Evolutionary conservation across 2,797 vertebrate genomes (phyloP), one percentile per base, ranked within the genome.

Genomic region (Glossophaga mutica): DNA sequence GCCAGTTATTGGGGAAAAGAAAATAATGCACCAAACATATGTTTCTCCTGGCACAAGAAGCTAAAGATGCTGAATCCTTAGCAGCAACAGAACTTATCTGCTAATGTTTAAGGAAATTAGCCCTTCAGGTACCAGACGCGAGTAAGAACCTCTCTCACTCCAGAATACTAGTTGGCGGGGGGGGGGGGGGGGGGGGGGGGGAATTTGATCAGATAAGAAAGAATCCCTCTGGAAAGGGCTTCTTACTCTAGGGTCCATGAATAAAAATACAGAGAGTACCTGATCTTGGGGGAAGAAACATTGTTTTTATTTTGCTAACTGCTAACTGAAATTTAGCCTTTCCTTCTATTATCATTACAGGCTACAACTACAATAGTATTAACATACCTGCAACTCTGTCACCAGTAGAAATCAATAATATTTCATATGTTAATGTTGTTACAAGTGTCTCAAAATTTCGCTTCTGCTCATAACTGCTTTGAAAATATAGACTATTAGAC

Each of bases 21-120:
- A 90, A 94, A 90, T 67, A 94, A 81, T 71, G 16, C 34, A 82
- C 48, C 8, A 52, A 86, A 70, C 44, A 74, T 59, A 86, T 21
- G 37, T 92, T 77, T 85, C 39, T 73, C 46, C 92, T 90, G 59
- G 84, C 44, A 79, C 57, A 95, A 96, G 59, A 46, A 37, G 52
- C 55, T 70, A 39, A 92, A 90, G 62, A 89, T 34, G 39, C 6
- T 42, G 37, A 55, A 42, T 18, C 2, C 57, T n/a, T 4, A 42
- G 32, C 57, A 19, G 26, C 8, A 74, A 34, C 0, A 0, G 16
- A 37, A 55, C 90, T 70, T 32, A 5, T 16, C 4, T 37, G 16
- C 11, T 70, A 39, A 24, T 50, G 16, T 83, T 91, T 10, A 97
- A 94, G 44, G 44, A 94, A 50, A 44, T 39, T 26, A 57, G 26